These are phyloP conservation scores for Cataglyphis hispanica DNA, from an alignment of 1,140 invertebrate species.

Conservation along the genomic window DNA sequence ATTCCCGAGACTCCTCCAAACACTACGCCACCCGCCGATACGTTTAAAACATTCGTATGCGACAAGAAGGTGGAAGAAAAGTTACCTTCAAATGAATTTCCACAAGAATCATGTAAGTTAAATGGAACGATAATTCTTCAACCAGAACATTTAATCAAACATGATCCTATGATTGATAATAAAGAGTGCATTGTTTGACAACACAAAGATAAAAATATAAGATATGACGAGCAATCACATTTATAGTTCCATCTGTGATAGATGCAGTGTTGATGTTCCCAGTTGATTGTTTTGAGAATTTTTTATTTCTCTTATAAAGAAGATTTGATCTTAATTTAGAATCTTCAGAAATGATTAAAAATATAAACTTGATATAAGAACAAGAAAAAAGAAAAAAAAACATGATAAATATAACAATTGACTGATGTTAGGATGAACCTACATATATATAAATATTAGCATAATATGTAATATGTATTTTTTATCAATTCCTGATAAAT, in stretches of 20 bases:
- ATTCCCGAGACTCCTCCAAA: slow-evolving; percentile 76
- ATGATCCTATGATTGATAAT: slow-evolving; percentile 47
- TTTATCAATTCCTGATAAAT: slow-evolving; percentile 5
- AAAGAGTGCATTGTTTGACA: slow-evolving; percentile 68
- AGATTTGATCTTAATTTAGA: slow-evolving; percentile 51
- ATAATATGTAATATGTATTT: background rate
- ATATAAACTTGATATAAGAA: background rate
- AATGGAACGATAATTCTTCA: slow-evolving; percentile 38
- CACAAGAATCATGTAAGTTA: background rate
- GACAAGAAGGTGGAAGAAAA: slow-evolving; percentile 63
- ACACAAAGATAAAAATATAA: background rate
- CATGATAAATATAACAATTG: background rate
- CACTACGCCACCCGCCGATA: slow-evolving; percentile 78
- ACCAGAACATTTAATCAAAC: slow-evolving; percentile 33
- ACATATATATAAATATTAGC: background rate
- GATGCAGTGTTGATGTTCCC: background rate
- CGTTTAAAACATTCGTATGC: slow-evolving; percentile 76
- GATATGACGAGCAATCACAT: background rate
- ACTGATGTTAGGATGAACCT: slow-evolving; percentile 14
- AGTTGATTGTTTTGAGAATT: slow-evolving; percentile 24
- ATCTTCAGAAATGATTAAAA: slow-evolving; percentile 22
- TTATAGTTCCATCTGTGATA: background rate
- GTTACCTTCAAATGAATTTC: background rate
- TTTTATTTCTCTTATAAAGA: slow-evolving; percentile 9
- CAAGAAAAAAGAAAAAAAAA: background rate